Base-by-base conservation (phyloP, 2,113 vertebrate genomes). In the Gymnobelideus leadbeateri region DNA sequence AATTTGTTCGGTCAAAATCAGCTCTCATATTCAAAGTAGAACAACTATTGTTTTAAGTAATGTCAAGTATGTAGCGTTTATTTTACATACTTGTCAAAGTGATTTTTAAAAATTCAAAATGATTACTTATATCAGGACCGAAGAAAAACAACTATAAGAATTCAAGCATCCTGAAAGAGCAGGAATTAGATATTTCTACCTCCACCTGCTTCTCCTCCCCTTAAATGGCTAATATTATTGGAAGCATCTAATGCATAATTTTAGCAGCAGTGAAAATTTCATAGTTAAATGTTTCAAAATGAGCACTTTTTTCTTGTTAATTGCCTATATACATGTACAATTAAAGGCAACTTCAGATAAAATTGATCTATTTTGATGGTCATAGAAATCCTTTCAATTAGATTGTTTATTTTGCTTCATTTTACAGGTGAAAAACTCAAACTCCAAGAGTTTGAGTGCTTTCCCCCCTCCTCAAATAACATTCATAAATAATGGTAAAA, bases 1-100 rank as follows among this genome's bases (percentile, higher is more conserved):
- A 90, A 68, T 96, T 54, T 96, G n/a, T 91, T 84, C 52, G 94
- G 93, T 94, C 52, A 96, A 92, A 95, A 95, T 89, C 14, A 51
- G 0, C 68, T 92, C 43, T 93, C 89, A 6, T 89, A 94, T 94
- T 95, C 57, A 96, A 68, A 92, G 54, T 89, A 91, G 7, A 93
- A 50, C n/a, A 91, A 89, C 16, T 91, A 4, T 26, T 47, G 23
- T 51, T 89, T n/a, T 89, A 94, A 94, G 52, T 51, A 23, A n/a
- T 95, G 28, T 93, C 93, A 50, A 93, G 93, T 89, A 89, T 19
- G 50, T 91, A 92, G 90, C 26, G 2, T 93, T 57, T 55, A 57
- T 10, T 94, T 94, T 91, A 92, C 93, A 93, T 92, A 24, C 19
- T 93, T 93, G 52, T 89, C 46, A 49, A 10, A 90, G 3, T 91